A percentile compares a stretch with the other conserved stretches of the same genome.
Evolutionary conservation across 2,113 vertebrate species (phyloP).

Genomic region (Ammodramus savannarum): DNA sequence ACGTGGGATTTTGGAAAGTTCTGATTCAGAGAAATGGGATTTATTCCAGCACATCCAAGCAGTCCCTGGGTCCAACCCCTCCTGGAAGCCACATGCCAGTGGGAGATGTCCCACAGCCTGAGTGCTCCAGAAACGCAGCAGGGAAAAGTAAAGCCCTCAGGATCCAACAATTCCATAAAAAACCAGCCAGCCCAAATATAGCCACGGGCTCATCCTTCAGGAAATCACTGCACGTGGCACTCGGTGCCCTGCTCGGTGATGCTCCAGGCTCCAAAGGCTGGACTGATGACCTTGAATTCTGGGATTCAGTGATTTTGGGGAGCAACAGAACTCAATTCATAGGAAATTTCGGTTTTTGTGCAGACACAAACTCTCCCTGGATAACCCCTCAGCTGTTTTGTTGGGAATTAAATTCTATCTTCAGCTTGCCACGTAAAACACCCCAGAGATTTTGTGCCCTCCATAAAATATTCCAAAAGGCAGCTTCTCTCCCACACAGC

Average conservation of each 20-base stretch:
- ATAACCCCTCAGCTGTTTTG: conserved; percentile 9
- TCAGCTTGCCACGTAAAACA: conserved; percentile 40
- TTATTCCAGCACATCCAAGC: not conserved
- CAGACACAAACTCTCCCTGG: not conserved
- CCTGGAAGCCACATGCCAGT: not conserved
- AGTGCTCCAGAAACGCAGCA: not conserved
- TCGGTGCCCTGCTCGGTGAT: rapidly evolving
- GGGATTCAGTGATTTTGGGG: not conserved
- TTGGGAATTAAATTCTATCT: conserved; percentile 36
- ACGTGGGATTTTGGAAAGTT: rapidly evolving
- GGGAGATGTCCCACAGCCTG: not conserved
- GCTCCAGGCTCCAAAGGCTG: not conserved
- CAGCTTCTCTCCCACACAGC: conserved; percentile 26
- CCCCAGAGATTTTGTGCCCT: not conserved
- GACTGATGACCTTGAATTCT: not conserved
- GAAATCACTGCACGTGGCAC: not conserved
- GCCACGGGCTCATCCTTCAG: not conserved
- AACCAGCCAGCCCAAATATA: not conserved
- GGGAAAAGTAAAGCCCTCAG: not conserved
- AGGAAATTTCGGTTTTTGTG: not conserved
- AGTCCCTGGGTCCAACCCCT: not conserved
- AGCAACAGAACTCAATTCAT: not conserved
- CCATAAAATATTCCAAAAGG: not conserved
- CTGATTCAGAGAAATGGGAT: rapidly evolving
- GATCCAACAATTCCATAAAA: not conserved